Evolutionary conservation across 2,113 vertebrate species (phyloP), one percentile per base, ranked within the genome.

Genomic region (Conger conger): DNA sequence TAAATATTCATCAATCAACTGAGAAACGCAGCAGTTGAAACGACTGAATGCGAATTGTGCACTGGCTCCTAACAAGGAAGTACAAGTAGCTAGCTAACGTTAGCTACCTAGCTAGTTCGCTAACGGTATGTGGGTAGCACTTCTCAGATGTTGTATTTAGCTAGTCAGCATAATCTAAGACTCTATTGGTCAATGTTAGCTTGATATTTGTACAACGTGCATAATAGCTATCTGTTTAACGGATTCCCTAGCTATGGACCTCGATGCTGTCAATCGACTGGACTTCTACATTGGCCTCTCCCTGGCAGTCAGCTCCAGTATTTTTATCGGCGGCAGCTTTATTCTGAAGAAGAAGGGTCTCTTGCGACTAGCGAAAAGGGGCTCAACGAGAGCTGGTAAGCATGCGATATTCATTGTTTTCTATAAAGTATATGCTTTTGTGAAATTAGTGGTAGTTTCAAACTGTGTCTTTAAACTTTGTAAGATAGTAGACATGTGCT

Each of bases 301-400:
- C 0, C 92, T 97, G 83, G 95, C 95, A 3, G 79, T 96, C 80
- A 92, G 91, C 82, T 97, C 96, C 80, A 96, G 96, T 84, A 60
- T 92, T 37, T 97, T 97, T 82, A 96, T 96, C 88, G 96, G 96
- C 0, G 30, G 87, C 4, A 97, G 95, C 84, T 97, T 96, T 89
- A 94, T 97, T 37, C 91, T 97, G 84, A 96, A 97, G 90, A 97
- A 97, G 92, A 96, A 96, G 90, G 96, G 95, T 33, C 92, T 97
- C 68, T 92, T 97, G 81, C 93, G 94, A 86, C 83, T 97, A 88
- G 92, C 92, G 86, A 86, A 92, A 84, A 94, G 88, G 54, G 95
- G 95, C 5, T 94, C 93, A 23, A 87, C 89, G 88, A 88, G 96
- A 91, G 95, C 96, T 96, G 96, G 96, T 97, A 93, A 6, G 60